Conservation (phyloP, 2,113 vertebrate species). For the Hucho hucho region DNA sequence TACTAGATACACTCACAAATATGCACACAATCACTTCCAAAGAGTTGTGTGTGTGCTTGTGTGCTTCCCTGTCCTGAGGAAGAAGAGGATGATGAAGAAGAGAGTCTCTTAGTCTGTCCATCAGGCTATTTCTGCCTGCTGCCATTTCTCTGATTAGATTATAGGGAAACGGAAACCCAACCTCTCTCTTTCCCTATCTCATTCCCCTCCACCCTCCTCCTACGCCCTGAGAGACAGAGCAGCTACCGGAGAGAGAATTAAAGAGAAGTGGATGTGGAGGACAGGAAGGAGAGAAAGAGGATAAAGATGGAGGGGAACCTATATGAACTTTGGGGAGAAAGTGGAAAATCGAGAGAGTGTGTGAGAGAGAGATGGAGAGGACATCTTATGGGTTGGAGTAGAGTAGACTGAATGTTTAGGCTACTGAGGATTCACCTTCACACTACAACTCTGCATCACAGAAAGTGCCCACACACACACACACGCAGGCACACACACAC, state of each 20-base stretch:
- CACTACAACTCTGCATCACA: no score
- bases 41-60: slow-evolving; percentile 8
- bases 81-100: slow-evolving; percentile 60
- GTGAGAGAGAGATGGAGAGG: slow-evolving; percentile 2
- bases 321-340: neutral
- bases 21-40: no score
- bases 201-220: neutral
- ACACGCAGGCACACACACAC: no score
- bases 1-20: no score
- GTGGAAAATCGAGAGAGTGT: neutral
- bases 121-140: slow-evolving; percentile 77
- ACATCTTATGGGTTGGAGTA: neutral
- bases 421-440: neutral
- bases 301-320: slow-evolving; percentile 1
- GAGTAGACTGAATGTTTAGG: neutral
- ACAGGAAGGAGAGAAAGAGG: neutral
- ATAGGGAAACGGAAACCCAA: slow-evolving; percentile 74
- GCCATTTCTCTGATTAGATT: slow-evolving; percentile 78
- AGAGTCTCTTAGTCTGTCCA: slow-evolving; percentile 70
- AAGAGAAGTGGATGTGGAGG: neutral
- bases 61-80: slow-evolving; percentile 48
- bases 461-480: no score
- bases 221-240: neutral
- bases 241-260: neutral
- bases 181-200: slow-evolving; percentile 49